Conservation (phyloP, 1,140 invertebrate species). For the Augochlora pura region DNA sequence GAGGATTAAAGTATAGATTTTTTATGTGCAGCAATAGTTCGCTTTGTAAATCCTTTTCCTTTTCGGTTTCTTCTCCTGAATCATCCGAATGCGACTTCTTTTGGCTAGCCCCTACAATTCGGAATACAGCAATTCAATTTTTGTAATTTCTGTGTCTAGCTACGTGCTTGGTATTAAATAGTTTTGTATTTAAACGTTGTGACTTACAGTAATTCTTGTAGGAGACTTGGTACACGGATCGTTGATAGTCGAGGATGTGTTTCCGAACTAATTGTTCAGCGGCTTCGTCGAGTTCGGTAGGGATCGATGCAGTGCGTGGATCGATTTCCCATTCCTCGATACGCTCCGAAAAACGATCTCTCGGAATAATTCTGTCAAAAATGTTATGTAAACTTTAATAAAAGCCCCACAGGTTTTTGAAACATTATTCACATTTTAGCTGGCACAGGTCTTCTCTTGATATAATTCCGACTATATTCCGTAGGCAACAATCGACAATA, state of each 20-base stretch:
- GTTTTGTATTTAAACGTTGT: background rate
- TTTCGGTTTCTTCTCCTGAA: background rate
- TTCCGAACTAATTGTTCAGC: constrained; percentile 56
- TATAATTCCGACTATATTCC: constrained; percentile 17
- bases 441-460: background rate
- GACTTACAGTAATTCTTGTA: constrained; percentile 45
- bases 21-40: constrained; percentile 60
- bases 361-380: constrained; percentile 25
- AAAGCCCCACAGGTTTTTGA: background rate
- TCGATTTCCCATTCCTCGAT: constrained; percentile 62
- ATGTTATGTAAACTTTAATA: background rate
- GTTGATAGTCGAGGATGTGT: constrained; percentile 50
- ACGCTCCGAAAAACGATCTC: constrained; percentile 47
- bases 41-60: constrained; percentile 54
- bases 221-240: constrained; percentile 56
- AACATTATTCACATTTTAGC: constrained; percentile 1
- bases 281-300: constrained; percentile 45
- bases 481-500: constrained; percentile 22
- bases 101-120: constrained; percentile 13
- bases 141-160: too few relatives aligned
- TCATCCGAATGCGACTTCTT: background rate
- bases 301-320: constrained; percentile 43
- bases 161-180: too few relatives aligned
- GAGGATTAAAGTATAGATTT: constrained; percentile 64
- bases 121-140: too few relatives aligned